Evolutionary conservation across 1,140 invertebrate species (phyloP).

Genomic region (Thaumatotibia leucotreta): DNA sequence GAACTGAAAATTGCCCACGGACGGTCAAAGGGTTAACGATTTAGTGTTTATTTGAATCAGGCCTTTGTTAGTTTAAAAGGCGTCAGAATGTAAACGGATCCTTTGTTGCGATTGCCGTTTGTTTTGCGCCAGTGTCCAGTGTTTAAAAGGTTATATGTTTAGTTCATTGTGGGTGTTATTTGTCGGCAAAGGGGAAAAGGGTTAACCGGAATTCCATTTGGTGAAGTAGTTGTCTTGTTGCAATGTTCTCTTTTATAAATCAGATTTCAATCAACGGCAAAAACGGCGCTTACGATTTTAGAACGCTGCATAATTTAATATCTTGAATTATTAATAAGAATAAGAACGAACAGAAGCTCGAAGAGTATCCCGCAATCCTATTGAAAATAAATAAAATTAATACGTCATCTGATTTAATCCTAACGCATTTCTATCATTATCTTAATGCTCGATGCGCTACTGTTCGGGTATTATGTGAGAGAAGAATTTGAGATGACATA

Average conservation of each 20-base stretch:
- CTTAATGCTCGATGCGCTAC: slow-evolving; percentile 9
- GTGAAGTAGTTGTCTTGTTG: not conserved
- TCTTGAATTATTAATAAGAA: too few species aligned
- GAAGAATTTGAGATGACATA: slow-evolving; percentile 13
- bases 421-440: slow-evolving; percentile 12
- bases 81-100: slow-evolving; percentile 68
- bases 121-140: slow-evolving; percentile 30
- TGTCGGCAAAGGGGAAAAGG: not conserved
- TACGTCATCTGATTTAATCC: slow-evolving; percentile 6
- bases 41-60: slow-evolving; percentile 72
- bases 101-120: slow-evolving; percentile 66
- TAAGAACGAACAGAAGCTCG: not conserved
- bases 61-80: slow-evolving; percentile 73
- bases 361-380: not conserved
- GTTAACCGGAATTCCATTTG: not conserved
- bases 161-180: not conserved
- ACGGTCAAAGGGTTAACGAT: slow-evolving; percentile 73
- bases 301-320: too few species aligned
- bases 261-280: too few species aligned
- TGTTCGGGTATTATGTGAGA: slow-evolving; percentile 2
- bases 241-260: too few species aligned
- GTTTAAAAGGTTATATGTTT: slow-evolving; percentile 16
- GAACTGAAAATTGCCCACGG: slow-evolving; percentile 68
- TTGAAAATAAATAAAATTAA: not conserved
- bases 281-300: too few species aligned